Evolutionary conservation across 1,140 invertebrate genomes (phyloP), one percentile per base, ranked within the genome.

Genomic region (Matsumurasca onukii): DNA sequence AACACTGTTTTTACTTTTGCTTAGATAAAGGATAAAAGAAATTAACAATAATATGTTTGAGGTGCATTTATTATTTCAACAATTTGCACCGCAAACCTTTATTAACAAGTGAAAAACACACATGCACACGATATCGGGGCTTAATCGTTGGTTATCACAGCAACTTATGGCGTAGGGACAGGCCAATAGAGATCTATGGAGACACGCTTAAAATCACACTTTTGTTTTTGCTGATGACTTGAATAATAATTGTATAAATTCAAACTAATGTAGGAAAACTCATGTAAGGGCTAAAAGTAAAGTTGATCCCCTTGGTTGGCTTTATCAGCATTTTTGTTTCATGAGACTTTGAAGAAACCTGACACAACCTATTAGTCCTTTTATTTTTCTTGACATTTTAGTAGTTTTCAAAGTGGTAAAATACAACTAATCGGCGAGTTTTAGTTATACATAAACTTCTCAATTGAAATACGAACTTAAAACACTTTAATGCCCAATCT

Each of bases 121-220:
- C 55, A 27, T 27, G 30, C 55, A 29, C 25, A 59, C 55, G 9
- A 5, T 5, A 12, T 27, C 55, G 24, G 24, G 55, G 55, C 15
- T 13, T 24, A 27, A 27, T 22, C 49, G 24, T 51, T 22, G n/a
- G 55, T 22, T 59, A 59, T 59, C 55, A 59, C 55, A 59, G 55
- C 25, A 59, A 59, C 55, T 13, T 59, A 59, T 59, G 55, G 55
- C 55, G 25, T 59, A 59, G 55, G 55, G 55, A 59, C 55, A 12
- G 30, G 55, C 55, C 55, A 59, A 59, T 59, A 59, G 55, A 59
- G 55, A 59, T 59, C 55, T 29, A 59, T 59, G 15, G 55, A 59
- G 24, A 59, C n/a, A n/a, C n/a, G n/a, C n/a, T n/a, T n/a, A 3
- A 29, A 24, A 59, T 27, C 55, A 59, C 15, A 27, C 55, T 59